A percentile compares a stretch with the other conserved stretches of the same genome.
Evolutionary conservation across 2,888 invertebrate species (phyloP).

Genomic region (Laothoe populi): DNA sequence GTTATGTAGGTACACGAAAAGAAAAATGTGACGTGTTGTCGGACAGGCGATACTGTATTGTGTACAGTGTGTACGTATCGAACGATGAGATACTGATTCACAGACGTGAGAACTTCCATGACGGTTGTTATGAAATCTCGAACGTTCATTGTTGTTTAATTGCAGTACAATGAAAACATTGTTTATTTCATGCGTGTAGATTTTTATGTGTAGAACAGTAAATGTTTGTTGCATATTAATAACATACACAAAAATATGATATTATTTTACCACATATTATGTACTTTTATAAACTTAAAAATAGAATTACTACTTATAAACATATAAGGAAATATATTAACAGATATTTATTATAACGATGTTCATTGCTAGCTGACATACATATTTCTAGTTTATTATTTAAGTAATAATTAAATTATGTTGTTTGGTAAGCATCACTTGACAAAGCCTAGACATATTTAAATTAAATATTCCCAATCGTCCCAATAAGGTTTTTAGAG

Average conservation of each 20-base stretch:
- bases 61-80: too few species aligned
- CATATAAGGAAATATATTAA: too few species aligned
- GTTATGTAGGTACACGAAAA: too few species aligned
- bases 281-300: too few species aligned
- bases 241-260: not conserved
- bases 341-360: conserved; percentile 34
- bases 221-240: not conserved
- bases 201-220: conserved; percentile 49
- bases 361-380: conserved; percentile 17
- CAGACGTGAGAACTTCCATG: conserved; percentile 70
- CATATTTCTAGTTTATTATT: not conserved
- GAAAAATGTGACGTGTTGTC: too few species aligned
- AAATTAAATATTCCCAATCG: too few species aligned
- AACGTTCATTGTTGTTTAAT: conserved; percentile 71
- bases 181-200: conserved; percentile 58
- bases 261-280: too few species aligned
- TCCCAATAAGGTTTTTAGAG: too few species aligned
- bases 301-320: too few species aligned
- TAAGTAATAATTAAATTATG: too few species aligned
- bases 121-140: conserved; percentile 72
- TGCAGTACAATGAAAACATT: conserved; percentile 66
- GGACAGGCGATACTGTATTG: conserved; percentile 6
- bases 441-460: not conserved
- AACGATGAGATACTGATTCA: conserved; percentile 27
- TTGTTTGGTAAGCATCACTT: too few species aligned